Base-by-base conservation (phyloP, 2,888 invertebrate genomes). In the Tupiocoris notatus region DNA sequence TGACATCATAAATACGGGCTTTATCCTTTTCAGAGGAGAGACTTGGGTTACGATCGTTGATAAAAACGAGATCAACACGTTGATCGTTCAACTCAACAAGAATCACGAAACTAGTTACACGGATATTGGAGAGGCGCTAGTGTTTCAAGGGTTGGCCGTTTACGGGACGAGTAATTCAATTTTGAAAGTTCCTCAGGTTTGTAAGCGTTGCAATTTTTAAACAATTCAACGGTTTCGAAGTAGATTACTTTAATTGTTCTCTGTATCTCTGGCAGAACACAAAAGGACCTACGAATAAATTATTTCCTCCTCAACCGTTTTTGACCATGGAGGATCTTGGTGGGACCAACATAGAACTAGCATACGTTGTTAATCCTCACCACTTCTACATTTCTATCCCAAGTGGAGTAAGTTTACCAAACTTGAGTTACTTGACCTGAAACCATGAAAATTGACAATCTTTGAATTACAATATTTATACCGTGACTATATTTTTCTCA, bases 61-160 rank as follows among this genome's bases (percentile, higher is more conserved):
- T 3, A 67, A 57, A 57, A 67, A 56, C 17, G 56, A 57, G 23
- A 20, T 23, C 22, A 23, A 67, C 12, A 12, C 20, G 56, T 67
- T 54, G 67, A 21, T 22, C 21, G 62, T 77, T 12, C 66, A 77
- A 22, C 63, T 77, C 1, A 66, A 75, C 67, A 77, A 77, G 56
- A 56, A 67, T 2, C 61, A 57, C 20, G 74, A 68, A 23, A 75
- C 65, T 18, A 23, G 22, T 21, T 21, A 61, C 12, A 77, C 67
- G 18, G 67, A 75, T 57, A 56, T 77, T 25, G 62, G 63, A 2
- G 63, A 77, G 17, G 75, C 77, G 9, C 64, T 77, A 9, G 24
- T 63, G 18, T 77, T 77, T 22, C 58, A 63, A 18, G 75, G 58
- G 18, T 65, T 63, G 22, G 77, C 75, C 16, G 58, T 39, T 24